Conservation (phyloP, 2,797 vertebrate species). For the Enteromius trimaculatus region DNA sequence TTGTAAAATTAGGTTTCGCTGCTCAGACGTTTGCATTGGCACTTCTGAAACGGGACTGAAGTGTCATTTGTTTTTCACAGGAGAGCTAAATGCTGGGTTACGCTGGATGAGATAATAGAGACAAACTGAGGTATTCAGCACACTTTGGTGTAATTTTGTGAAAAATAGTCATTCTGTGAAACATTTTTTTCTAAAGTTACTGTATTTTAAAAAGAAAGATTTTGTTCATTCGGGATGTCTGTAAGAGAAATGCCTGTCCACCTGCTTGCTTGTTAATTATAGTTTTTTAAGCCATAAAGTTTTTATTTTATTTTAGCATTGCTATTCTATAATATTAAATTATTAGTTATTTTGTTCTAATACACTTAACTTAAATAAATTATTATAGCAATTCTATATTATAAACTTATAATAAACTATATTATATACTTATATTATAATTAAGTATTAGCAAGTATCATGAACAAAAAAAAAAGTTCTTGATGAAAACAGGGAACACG, state of each 20-base stretch:
- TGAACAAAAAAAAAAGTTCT: no score
- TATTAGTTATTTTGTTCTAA: no score
- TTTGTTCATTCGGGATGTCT: background rate
- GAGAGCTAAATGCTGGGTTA: slow-evolving; percentile 27
- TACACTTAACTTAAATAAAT: no score
- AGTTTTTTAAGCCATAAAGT: no score
- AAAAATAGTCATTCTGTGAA: slow-evolving; percentile 10
- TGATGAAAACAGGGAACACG: no score
- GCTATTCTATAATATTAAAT: no score
- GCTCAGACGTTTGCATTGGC: slow-evolving; percentile 1
- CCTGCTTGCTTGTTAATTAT: no score
- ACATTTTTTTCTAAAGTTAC: slow-evolving; percentile 5
- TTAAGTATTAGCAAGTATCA: no score
- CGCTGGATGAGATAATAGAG: background rate
- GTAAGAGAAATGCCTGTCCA: background rate
- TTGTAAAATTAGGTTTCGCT: background rate
- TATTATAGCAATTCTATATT: no score
- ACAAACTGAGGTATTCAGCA: background rate
- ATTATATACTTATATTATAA: no score
- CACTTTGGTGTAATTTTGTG: slow-evolving; percentile 16
- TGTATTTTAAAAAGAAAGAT: slow-evolving; percentile 13
- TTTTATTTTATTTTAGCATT: no score
- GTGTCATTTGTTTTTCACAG: slow-evolving; percentile 48
- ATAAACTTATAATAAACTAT: no score
- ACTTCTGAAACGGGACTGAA: slow-evolving; percentile 27